Evolutionary conservation across 2,113 vertebrate species (phyloP), one percentile per base, ranked within the genome.

Genomic region (Ursus arctos): DNA sequence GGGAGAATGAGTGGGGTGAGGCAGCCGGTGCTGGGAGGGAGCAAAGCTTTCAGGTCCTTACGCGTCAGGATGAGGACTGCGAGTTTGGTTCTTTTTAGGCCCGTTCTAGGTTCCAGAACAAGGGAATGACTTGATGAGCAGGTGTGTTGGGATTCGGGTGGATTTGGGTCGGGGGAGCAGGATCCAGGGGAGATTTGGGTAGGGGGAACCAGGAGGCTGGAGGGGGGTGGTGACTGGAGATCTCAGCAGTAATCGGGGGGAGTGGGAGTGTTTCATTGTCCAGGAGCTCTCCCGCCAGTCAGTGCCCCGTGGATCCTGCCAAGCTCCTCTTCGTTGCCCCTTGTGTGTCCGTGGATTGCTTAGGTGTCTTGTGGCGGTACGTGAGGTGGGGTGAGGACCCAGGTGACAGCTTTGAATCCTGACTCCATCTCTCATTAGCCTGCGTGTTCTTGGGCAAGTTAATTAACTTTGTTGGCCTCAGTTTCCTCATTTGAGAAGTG

Each of bases 401-500:
- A 87, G 63, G 61, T 53, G 47, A 65, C 7, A 15, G n/a, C n/a
- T 15, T 85, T 81, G 61, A 61, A 28, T 65, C 26, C 40, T 81
- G 40, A 24, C 31, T 72, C 24, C 55, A 59, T 65, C 11, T 67
- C 33, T 84, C 69, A 90, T 43, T 76, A 87, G 49, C 7, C 33
- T 65, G 4, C 51, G 22, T 63, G 6, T 74, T 88, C 33, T 91
- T 82, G 36, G 28, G 28, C 26, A 33, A 49, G 26, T 77, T 51
- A 77, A 77, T 77, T 49, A 51, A 77, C 15, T 4, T 77, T 77
- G 15, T 51, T 77, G 43, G 74, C 47, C 47, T 94, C 65, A 91
- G 59, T 94, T 91, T 93, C 49, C 28, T 83, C 5, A 69, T 40
- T 74, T 95, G 76, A 36, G 9, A 91, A 59, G 67, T 91, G 33